These are phyloP conservation scores for Aromia moschata DNA, from an alignment of 2,888 invertebrate species.

Conservation along the genomic window DNA sequence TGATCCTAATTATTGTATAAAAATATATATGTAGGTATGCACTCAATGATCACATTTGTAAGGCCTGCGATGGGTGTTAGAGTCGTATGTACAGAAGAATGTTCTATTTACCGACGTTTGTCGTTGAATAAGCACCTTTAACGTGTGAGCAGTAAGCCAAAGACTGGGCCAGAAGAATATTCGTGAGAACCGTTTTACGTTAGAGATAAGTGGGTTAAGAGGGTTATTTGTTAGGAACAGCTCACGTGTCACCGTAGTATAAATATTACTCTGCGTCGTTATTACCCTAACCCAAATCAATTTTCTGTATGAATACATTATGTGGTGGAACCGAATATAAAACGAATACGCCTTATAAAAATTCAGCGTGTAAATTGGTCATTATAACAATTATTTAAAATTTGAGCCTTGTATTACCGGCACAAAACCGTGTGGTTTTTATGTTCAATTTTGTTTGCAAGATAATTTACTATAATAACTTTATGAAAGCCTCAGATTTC, in stretches of 20 bases:
- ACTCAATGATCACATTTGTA: no score
- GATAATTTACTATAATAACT: not conserved
- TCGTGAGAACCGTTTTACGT: slow-evolving; percentile 22
- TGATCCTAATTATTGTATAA: no score
- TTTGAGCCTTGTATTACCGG: not conserved
- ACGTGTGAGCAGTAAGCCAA: no score
- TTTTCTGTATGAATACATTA: not conserved
- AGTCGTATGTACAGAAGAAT: no score
- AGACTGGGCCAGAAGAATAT: not conserved
- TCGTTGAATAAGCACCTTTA: no score
- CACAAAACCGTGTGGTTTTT: not conserved
- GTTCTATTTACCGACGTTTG: no score
- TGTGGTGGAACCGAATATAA: not conserved
- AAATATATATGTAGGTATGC: no score
- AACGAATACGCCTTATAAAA: not conserved
- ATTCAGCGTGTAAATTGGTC: not conserved
- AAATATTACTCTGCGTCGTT: not conserved
- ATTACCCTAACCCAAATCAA: not conserved
- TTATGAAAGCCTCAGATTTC: no score
- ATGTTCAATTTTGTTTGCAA: not conserved
- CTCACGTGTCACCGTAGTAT: slow-evolving; percentile 4
- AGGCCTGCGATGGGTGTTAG: no score
- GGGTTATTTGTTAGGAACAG: slow-evolving; percentile 26
- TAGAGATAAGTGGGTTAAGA: slow-evolving; percentile 18
- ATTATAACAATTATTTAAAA: not conserved